Percentiles rank a stretch among this genome's conserved stretches.
These are phyloP conservation scores for Drosophila diplacantha DNA, from an alignment of 2,888 invertebrate species.

Conservation along the genomic window DNA sequence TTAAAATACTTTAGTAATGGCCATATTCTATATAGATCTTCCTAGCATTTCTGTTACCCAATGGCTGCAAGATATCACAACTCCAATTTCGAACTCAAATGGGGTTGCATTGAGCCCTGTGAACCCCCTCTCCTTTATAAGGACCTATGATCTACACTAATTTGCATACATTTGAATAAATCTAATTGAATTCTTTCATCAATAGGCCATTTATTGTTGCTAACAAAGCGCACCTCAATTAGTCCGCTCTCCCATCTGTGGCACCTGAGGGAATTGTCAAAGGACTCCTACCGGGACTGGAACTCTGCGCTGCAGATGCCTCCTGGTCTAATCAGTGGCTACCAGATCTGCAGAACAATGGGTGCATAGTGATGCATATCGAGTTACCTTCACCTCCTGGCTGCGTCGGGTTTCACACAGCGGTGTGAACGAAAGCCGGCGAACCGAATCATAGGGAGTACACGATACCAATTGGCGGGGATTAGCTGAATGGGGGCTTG, in stretches of 20 bases:
- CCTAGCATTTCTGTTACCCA: background rate
- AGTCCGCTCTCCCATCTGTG: constrained; percentile 7
- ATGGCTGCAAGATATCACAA: background rate
- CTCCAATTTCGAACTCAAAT: background rate
- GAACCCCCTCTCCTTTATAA: background rate
- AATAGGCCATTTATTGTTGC: constrained; percentile 9
- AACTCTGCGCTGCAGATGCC: background rate
- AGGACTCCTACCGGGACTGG: background rate
- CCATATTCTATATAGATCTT: background rate
- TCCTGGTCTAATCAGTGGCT: constrained; percentile 29
- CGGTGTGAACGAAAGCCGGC: constrained; percentile 21
- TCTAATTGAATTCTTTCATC: constrained; percentile 12
- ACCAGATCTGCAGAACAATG: constrained; percentile 29
- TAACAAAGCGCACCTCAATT: constrained; percentile 20
- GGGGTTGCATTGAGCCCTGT: background rate
- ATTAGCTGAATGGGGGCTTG: constrained; percentile 34
- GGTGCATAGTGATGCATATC: constrained; percentile 35
- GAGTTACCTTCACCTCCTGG: constrained; percentile 31
- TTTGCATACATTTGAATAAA: constrained; percentile 16
- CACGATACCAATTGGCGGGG: constrained; percentile 35
- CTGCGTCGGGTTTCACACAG: constrained; percentile 36
- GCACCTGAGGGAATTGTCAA: constrained; percentile 10
- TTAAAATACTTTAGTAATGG: background rate
- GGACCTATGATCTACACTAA: background rate
- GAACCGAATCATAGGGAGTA: constrained; percentile 18